phyloP scores from a whole-genome alignment of 1,140 invertebrate species.

The Pollicipes pollicipes region DNA sequence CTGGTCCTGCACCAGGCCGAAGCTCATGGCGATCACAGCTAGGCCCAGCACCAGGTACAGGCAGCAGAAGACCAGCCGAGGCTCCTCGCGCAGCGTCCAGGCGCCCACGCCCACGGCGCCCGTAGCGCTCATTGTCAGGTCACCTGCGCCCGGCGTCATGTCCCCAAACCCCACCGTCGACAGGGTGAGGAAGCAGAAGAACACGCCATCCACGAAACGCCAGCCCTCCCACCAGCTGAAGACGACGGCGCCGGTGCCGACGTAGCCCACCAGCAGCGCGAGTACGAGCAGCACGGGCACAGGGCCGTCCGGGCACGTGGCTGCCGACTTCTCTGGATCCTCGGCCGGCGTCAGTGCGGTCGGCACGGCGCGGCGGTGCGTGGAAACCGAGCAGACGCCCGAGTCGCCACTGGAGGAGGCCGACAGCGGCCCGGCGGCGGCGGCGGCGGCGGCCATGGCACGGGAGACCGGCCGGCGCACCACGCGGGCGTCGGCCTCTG shows the following conservation, averaged over 20 bases:
- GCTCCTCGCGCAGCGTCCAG: conserved; percentile 31
- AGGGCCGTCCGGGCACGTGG: too few relatives aligned
- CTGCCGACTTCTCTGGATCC: too few relatives aligned
- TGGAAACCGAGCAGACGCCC: too few relatives aligned
- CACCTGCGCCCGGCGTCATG: conserved; percentile 45
- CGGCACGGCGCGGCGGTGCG: too few relatives aligned
- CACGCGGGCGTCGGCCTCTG: too few relatives aligned
- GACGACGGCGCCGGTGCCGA: conserved; percentile 27
- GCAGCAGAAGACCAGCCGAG: conserved; percentile 61
- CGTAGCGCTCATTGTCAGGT: too few relatives aligned
- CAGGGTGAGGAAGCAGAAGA: conserved; percentile 73
- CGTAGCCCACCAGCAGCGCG: conserved; percentile 45
- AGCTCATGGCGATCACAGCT: conserved; percentile 78
- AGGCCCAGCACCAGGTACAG: conserved; percentile 71
- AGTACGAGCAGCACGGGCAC: conserved; percentile 51
- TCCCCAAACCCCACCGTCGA: conserved; percentile 77
- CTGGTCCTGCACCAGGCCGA: conserved; percentile 78
- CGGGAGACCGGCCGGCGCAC: too few relatives aligned
- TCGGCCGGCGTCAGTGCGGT: too few relatives aligned
- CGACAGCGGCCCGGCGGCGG: too few relatives aligned
- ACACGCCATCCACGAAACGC: conserved; percentile 58
- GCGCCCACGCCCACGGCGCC: too few relatives aligned
- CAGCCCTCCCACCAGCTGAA: conserved; percentile 19
- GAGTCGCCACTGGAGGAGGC: too few relatives aligned
- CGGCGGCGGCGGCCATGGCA: too few relatives aligned